A percentile compares a stretch with the other conserved stretches of the same genome.
Conservation (phyloP, 2,113 vertebrate genomes). For the Naja naja region DNA sequence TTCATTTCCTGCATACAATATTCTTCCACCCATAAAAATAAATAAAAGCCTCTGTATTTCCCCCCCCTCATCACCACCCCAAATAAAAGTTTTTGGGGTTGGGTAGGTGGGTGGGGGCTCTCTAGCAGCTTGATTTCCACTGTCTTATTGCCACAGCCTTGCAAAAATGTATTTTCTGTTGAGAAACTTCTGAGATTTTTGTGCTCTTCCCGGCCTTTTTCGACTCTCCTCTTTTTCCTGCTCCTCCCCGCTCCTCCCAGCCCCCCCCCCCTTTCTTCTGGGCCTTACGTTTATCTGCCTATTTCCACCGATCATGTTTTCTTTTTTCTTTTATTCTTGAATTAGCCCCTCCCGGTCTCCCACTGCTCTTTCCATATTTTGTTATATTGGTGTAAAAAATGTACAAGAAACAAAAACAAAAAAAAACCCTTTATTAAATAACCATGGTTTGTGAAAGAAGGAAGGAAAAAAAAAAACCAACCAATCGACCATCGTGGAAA, state of each 20-base stretch:
- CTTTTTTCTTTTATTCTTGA: slow-evolving; percentile 3
- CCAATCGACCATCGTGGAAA: slow-evolving; percentile 65
- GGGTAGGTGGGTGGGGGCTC: slow-evolving; percentile 43
- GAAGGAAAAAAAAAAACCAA: slow-evolving; percentile 49
- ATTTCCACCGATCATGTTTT: slow-evolving; percentile 51
- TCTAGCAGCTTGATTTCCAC: slow-evolving; percentile 71
- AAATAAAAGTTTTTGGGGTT: slow-evolving; percentile 72
- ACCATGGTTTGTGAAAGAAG: slow-evolving; percentile 75
- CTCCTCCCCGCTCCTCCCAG: neutral
- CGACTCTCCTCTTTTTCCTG: neutral
- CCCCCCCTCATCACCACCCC: slow-evolving; percentile 55
- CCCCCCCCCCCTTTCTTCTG: neutral
- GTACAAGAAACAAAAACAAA: slow-evolving; percentile 68
- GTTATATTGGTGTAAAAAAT: slow-evolving; percentile 81
- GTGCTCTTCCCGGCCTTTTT: slow-evolving; percentile 3
- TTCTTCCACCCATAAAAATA: slow-evolving; percentile 34
- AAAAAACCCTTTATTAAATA: slow-evolving; percentile 71
- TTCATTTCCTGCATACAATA: slow-evolving; percentile 49
- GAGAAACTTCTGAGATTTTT: slow-evolving; percentile 23
- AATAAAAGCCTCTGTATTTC: slow-evolving; percentile 16
- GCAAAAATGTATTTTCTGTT: slow-evolving; percentile 55
- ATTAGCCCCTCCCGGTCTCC: neutral
- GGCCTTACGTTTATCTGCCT: slow-evolving; percentile 56
- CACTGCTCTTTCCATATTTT: slow-evolving; percentile 61
- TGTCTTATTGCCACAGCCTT: slow-evolving; percentile 53